phyloP scores from a whole-genome alignment of 1,140 invertebrate genomes.

The Nylanderia fulva region DNA sequence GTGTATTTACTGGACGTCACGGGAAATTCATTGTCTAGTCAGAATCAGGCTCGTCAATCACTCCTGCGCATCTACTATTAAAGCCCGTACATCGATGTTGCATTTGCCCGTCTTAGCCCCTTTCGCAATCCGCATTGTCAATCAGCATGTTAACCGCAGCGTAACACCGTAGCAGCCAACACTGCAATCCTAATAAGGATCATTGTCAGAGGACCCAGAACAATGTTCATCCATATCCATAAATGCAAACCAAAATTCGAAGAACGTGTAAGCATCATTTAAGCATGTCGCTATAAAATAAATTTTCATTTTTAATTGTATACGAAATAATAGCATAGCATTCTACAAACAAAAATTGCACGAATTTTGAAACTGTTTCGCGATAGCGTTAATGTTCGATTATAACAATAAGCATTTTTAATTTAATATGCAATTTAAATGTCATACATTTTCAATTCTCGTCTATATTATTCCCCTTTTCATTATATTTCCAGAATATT shows the following conservation, averaged over 20 bases:
- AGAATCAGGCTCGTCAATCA: slow-evolving; percentile 67
- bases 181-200: slow-evolving; percentile 4
- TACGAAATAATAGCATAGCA: not conserved
- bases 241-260: not conserved
- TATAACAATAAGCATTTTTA: not conserved
- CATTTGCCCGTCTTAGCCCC: slow-evolving; percentile 49
- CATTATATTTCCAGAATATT: too few species aligned
- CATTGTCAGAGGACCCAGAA: not conserved
- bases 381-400: not conserved
- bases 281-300: not conserved
- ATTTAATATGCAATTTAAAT: not conserved
- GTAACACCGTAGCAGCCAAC: slow-evolving; percentile 1
- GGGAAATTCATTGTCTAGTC: slow-evolving; percentile 63
- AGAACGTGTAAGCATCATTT: not conserved
- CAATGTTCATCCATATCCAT: not conserved
- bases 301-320: not conserved
- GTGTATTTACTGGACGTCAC: slow-evolving; percentile 39
- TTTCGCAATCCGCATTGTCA: slow-evolving; percentile 47
- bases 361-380: not conserved
- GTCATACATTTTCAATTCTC: not conserved
- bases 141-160: slow-evolving; percentile 22
- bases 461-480: not conserved
- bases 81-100: slow-evolving; percentile 53
- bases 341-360: not conserved
- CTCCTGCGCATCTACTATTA: slow-evolving; percentile 62